phyloP scores from a whole-genome alignment of 2,888 invertebrate genomes.

The Mamestra brassicae region DNA sequence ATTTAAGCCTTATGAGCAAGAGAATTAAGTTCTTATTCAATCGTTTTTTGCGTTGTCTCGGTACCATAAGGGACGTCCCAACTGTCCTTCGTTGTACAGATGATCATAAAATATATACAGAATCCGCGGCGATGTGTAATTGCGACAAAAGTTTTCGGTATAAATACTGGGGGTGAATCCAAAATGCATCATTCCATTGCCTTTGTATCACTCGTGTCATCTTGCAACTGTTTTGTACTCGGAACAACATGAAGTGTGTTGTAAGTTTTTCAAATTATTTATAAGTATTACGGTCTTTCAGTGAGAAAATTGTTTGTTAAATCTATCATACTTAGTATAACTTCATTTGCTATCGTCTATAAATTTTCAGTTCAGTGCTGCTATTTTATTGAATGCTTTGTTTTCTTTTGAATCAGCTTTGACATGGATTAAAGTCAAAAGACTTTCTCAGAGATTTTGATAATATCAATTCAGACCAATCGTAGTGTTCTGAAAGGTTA shows the following conservation, averaged over 20 bases:
- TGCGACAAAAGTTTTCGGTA: constrained; percentile 84
- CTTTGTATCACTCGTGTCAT: constrained; percentile 74
- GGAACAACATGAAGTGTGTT: constrained; percentile 83
- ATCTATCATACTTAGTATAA: not conserved
- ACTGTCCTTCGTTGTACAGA: constrained; percentile 79
- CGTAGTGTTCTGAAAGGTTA: not conserved
- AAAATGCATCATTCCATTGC: constrained; percentile 86
- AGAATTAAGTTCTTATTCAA: constrained; percentile 65
- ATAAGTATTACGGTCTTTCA: constrained; percentile 9
- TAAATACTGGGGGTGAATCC: constrained; percentile 88
- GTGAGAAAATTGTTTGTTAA: not conserved
- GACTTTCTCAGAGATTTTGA: not conserved
- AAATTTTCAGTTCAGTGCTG: not conserved
- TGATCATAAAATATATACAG: constrained; percentile 84
- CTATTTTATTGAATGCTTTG: not conserved
- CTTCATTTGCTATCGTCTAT: too few species aligned
- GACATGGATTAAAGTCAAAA: not conserved
- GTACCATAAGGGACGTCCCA: constrained; percentile 76
- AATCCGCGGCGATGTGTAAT: constrained; percentile 83
- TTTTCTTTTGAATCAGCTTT: not conserved
- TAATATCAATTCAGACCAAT: not conserved
- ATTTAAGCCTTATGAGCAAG: constrained; percentile 61
- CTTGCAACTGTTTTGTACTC: constrained; percentile 70
- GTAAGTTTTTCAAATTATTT: constrained; percentile 78
- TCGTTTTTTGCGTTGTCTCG: constrained; percentile 32